Conservation (phyloP, 1,140 invertebrate species). For the Heliconius congener region DNA sequence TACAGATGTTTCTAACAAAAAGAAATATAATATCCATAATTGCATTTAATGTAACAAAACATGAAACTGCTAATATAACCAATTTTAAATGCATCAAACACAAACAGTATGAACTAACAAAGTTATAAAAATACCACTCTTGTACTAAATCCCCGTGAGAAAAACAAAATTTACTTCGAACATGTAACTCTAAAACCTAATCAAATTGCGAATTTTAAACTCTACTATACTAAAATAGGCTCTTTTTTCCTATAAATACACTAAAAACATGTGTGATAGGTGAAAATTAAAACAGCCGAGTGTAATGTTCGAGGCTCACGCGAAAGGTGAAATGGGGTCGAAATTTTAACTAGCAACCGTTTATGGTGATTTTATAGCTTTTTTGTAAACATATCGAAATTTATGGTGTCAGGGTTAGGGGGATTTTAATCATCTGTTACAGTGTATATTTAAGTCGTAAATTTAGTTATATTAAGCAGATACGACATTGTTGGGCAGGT, state of each 20-base stretch:
- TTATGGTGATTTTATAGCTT: conserved; percentile 44
- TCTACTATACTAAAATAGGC: conserved; percentile 27
- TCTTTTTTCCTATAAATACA: conserved; percentile 26
- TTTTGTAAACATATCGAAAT: conserved; percentile 44
- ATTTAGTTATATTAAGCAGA: conserved; percentile 29
- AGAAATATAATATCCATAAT: not conserved
- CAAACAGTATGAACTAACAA: conserved; percentile 30
- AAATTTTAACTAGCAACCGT: conserved; percentile 34
- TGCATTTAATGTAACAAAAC: conserved; percentile 5
- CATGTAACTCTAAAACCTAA: conserved; percentile 23
- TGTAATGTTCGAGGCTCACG: conserved; percentile 54
- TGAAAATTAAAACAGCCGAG: conserved; percentile 58
- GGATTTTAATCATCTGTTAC: conserved; percentile 32
- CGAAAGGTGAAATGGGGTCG: conserved; percentile 48
- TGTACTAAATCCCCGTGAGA: conserved; percentile 34
- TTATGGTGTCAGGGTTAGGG: conserved; percentile 39
- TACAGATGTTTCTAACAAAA: not conserved
- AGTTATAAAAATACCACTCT: conserved; percentile 42
- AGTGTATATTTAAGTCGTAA: conserved; percentile 29
- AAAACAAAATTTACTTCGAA: conserved; percentile 28
- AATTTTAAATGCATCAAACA: conserved; percentile 34
- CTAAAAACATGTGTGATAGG: conserved; percentile 55
- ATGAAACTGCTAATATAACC: conserved; percentile 11
- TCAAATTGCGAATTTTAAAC: conserved; percentile 21
- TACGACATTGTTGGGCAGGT: not conserved